Conservation (phyloP, 2,888 invertebrate species). For the Drosophila mimica region DNA sequence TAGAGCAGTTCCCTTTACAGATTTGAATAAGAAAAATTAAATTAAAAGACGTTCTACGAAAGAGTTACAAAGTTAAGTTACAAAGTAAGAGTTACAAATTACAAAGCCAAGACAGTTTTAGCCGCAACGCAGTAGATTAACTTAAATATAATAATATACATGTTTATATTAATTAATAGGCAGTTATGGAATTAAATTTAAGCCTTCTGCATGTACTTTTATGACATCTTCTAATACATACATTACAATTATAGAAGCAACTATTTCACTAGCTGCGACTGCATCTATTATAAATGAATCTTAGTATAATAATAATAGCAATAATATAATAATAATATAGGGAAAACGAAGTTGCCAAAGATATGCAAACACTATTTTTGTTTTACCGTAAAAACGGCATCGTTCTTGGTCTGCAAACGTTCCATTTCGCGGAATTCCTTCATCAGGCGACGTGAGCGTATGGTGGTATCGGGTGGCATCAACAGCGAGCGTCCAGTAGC, state of each 20-base stretch:
- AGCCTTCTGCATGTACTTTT: not conserved
- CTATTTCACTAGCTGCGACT: not conserved
- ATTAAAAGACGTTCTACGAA: too few relatives aligned
- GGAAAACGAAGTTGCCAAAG: not conserved
- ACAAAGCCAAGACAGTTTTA: not conserved
- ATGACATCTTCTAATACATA: not conserved
- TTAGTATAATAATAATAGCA: not conserved
- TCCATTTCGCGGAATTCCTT: slow-evolving; percentile 94
- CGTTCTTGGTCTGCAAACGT: slow-evolving; percentile 89
- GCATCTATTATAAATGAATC: not conserved
- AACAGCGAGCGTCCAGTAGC: slow-evolving; percentile 71
- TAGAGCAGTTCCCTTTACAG: not conserved
- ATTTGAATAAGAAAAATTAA: not conserved
- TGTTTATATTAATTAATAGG: not conserved
- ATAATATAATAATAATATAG: not conserved
- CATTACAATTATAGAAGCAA: not conserved
- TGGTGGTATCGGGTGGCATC: slow-evolving; percentile 86
- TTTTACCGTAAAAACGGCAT: slow-evolving; percentile 90
- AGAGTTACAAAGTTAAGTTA: too few relatives aligned
- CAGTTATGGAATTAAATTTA: not conserved
- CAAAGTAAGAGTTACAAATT: too few relatives aligned
- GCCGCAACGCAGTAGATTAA: not conserved
- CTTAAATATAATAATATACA: not conserved
- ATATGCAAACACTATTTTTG: not conserved
- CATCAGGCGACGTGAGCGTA: slow-evolving; percentile 92